These are phyloP conservation scores for Trinorchestia longiramus DNA, from an alignment of 1,140 invertebrate genomes.

Conservation along the genomic window DNA sequence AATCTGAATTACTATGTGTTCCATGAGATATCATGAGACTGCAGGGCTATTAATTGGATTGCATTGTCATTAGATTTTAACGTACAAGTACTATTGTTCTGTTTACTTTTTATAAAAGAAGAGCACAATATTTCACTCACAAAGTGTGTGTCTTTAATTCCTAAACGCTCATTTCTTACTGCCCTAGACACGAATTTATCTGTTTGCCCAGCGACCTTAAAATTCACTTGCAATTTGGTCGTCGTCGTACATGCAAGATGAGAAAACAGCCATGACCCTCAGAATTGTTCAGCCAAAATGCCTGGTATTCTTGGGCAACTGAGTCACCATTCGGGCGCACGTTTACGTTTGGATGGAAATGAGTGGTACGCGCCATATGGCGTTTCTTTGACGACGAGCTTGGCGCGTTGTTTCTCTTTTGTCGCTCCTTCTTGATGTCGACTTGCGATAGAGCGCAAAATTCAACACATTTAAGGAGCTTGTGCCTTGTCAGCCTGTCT, in stretches of 20 bases:
- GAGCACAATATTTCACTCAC: not conserved
- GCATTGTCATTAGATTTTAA: not conserved
- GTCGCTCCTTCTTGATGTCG: not conserved
- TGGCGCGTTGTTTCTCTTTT: conserved; percentile 51
- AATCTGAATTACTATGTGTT: not conserved
- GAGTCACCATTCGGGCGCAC: not conserved
- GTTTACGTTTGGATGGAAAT: conserved; percentile 41
- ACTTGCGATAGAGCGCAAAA: conserved; percentile 27
- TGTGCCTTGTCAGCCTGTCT: not conserved
- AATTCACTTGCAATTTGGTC: not conserved
- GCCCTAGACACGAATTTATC: not conserved
- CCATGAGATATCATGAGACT: not conserved
- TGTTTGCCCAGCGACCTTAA: not conserved
- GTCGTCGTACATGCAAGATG: not conserved
- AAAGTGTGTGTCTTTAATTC: not conserved
- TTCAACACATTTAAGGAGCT: conserved; percentile 11
- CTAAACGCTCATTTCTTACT: not conserved
- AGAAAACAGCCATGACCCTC: conserved; percentile 22
- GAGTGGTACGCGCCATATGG: conserved; percentile 23
- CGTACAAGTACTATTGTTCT: not conserved
- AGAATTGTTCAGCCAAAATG: conserved; percentile 20
- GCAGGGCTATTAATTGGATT: not conserved
- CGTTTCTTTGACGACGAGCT: conserved; percentile 30
- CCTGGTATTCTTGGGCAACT: conserved; percentile 34
- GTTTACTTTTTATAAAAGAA: not conserved